Conservation (phyloP, 2,797 vertebrate species). For the Neosalanx taihuensis region DNA sequence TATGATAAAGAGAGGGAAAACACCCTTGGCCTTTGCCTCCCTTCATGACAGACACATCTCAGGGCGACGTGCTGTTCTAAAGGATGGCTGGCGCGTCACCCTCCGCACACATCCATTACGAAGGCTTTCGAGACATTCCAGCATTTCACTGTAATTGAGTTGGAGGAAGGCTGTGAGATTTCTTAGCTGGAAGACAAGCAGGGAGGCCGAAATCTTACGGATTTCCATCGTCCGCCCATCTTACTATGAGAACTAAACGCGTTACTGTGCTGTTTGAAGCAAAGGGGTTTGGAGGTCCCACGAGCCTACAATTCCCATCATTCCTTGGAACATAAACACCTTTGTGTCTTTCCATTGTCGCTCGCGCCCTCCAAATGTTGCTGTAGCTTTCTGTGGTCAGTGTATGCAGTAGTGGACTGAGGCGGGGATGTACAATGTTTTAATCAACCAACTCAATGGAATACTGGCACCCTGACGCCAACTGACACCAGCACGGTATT, state of each 20-base stretch:
- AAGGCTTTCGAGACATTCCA: slow-evolving; percentile 20
- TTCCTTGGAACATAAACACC: not conserved
- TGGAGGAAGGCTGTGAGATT: slow-evolving; percentile 12
- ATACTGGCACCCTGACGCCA: not conserved
- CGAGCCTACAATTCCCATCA: too few relatives aligned
- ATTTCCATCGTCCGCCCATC: not conserved
- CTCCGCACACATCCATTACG: not conserved
- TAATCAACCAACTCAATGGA: slow-evolving; percentile 13
- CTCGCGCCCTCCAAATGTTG: not conserved
- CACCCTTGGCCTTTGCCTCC: not conserved
- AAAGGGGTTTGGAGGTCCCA: not conserved
- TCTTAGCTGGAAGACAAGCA: not conserved
- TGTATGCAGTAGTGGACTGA: not conserved
- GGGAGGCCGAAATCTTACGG: not conserved
- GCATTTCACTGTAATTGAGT: slow-evolving; percentile 21
- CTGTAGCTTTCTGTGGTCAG: too few relatives aligned
- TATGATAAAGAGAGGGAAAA: not conserved
- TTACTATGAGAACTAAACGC: not conserved
- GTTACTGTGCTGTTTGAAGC: not conserved
- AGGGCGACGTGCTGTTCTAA: not conserved
- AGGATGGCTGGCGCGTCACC: not conserved
- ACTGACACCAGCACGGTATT: slow-evolving; percentile 1
- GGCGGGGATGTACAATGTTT: not conserved
- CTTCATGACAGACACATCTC: not conserved
- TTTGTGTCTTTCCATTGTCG: not conserved